Evolutionary conservation across 2,113 vertebrate genomes (phyloP).

Genomic region (Zonotrichia leucophrys): DNA sequence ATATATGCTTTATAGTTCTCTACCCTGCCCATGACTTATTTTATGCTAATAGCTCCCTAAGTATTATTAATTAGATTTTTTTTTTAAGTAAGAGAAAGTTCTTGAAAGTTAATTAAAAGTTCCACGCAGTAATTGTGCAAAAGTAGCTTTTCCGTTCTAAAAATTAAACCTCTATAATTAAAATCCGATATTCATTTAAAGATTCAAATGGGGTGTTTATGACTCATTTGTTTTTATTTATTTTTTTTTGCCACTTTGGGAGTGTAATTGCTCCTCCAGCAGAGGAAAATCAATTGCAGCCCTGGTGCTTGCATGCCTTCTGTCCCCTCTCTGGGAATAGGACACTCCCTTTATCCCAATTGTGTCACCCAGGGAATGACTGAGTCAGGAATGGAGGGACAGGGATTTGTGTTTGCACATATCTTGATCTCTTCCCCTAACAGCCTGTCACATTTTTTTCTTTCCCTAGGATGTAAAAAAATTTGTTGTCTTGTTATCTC

Average conservation of each 20-base stretch:
- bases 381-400: neutral
- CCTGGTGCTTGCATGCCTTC: neutral
- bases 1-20: slow-evolving; percentile 21
- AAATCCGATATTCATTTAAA: slow-evolving; percentile 73
- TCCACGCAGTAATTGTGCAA: slow-evolving; percentile 71
- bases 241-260: slow-evolving; percentile 22
- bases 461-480: neutral
- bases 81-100: slow-evolving; percentile 71
- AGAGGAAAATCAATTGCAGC: neutral
- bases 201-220: slow-evolving; percentile 71
- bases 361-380: neutral
- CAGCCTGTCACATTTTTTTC: neutral
- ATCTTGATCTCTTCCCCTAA: neutral
- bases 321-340: neutral
- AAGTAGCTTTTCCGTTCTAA: slow-evolving; percentile 74
- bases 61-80: slow-evolving; percentile 79
- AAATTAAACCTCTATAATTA: slow-evolving; percentile 81
- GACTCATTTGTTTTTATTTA: slow-evolving; percentile 69
- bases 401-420: accelerated
- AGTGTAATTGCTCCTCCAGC: neutral
- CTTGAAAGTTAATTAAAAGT: slow-evolving; percentile 84
- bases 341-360: neutral
- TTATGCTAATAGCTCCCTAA: slow-evolving; percentile 71
- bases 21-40: slow-evolving; percentile 23
- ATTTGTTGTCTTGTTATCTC: neutral